A percentile compares a stretch with the other conserved stretches of the same genome.
These are phyloP conservation scores for Strix aluco DNA, from an alignment of 2,113 vertebrate species.

Conservation along the genomic window DNA sequence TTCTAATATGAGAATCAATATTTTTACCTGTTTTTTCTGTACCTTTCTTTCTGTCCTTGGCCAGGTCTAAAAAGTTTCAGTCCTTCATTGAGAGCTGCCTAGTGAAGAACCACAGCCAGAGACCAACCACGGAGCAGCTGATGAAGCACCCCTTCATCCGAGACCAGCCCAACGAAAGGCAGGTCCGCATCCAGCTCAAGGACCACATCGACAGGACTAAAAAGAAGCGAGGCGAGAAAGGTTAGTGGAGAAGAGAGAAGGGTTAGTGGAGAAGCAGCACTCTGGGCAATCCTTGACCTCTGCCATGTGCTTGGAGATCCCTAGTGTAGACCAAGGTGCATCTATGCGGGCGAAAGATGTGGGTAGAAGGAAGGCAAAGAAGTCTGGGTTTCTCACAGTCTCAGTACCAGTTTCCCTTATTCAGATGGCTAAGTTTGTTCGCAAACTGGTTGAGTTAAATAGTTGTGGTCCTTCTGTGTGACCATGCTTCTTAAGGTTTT, in stretches of 20 bases:
- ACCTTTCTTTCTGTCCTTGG: not conserved
- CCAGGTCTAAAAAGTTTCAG: slow-evolving; percentile 98
- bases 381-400: not conserved
- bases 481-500: fast-evolving
- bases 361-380: not conserved
- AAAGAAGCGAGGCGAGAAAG: slow-evolving; percentile 95
- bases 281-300: not conserved
- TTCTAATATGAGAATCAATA: fast-evolving
- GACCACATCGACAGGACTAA: slow-evolving; percentile 99
- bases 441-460: not conserved
- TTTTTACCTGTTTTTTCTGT: not conserved
- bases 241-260: slow-evolving; percentile 77
- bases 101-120: slow-evolving; percentile 95
- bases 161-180: slow-evolving; percentile 94
- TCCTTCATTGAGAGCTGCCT: slow-evolving; percentile 97
- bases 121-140: slow-evolving; percentile 95
- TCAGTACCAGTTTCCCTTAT: not conserved
- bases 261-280: slow-evolving; percentile 52
- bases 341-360: fast-evolving
- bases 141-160: slow-evolving; percentile 97
- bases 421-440: not conserved
- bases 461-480: not conserved
- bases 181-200: slow-evolving; percentile 99
- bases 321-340: not conserved
- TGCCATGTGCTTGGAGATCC: not conserved